Evolutionary conservation across 1,140 invertebrate species (phyloP).

Genomic region (Hylaeus anthracinus): DNA sequence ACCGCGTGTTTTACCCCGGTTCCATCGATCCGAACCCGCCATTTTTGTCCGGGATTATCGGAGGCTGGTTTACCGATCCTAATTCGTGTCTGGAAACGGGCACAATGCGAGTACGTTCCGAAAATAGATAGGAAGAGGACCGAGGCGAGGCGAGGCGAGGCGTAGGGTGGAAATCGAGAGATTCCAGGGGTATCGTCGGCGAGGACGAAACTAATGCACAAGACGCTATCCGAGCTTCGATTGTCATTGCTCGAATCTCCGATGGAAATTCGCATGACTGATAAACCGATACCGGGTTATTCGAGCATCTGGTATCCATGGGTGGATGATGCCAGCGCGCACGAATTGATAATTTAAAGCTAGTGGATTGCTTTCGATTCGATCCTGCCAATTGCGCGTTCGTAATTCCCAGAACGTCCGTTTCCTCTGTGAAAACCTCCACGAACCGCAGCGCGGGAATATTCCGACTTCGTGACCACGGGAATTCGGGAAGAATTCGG

Average conservation of each 20-base stretch:
- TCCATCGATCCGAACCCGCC: conserved; percentile 32
- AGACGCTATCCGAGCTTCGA: conserved; percentile 39
- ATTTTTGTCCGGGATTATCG: conserved; percentile 50
- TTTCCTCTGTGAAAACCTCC: no score
- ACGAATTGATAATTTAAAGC: conserved; percentile 29
- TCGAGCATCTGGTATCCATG: conserved; percentile 15
- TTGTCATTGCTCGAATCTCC: conserved; percentile 51
- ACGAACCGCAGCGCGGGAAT: no score
- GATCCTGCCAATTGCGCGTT: neutral
- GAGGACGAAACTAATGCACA: conserved; percentile 21
- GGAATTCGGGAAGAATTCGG: no score
- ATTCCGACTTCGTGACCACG: no score
- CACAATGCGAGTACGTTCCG: conserved; percentile 38
- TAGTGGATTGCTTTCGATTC: conserved; percentile 1
- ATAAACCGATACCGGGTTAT: conserved; percentile 38
- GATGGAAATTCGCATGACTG: conserved; percentile 37
- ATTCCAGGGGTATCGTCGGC: conserved; percentile 36
- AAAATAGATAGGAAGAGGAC: conserved; percentile 35
- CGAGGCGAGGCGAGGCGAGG: neutral
- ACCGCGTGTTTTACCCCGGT: neutral
- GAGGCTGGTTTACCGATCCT: conserved; percentile 48
- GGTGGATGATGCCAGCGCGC: neutral
- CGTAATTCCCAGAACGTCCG: no score
- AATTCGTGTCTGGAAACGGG: conserved; percentile 48
- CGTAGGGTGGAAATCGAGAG: conserved; percentile 14